A percentile compares a stretch with the other conserved stretches of the same genome.
These are phyloP conservation scores for Aphelinus atriplicis DNA, from an alignment of 1,140 invertebrate genomes.

Conservation along the genomic window DNA sequence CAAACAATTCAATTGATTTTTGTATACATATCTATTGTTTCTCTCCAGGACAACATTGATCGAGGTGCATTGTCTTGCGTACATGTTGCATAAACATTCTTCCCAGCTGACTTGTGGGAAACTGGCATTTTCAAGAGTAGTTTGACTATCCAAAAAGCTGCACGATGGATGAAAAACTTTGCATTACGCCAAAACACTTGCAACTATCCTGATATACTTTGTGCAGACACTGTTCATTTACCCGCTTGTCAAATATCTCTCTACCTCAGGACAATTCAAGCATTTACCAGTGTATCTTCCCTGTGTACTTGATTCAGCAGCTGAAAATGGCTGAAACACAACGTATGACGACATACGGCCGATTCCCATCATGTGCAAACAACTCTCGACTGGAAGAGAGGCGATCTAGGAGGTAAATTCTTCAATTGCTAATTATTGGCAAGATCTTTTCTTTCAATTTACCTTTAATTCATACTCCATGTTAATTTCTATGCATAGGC, in stretches of 20 bases:
- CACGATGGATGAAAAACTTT: conserved; percentile 4
- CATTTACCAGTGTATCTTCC: background rate
- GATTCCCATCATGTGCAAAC: conserved; percentile 78
- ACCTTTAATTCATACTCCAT: background rate
- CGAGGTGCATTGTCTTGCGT: background rate
- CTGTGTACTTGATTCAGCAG: conserved; percentile 1
- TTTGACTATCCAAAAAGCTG: background rate
- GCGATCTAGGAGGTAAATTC: conserved; percentile 69
- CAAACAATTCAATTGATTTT: no score
- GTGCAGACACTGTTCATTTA: background rate
- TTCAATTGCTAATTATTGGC: background rate
- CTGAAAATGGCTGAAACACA: conserved; percentile 65
- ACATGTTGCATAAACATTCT: background rate
- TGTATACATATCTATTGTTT: no score
- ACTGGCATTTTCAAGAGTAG: background rate
- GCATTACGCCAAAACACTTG: background rate
- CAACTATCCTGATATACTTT: conserved; percentile 24
- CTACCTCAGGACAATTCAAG: background rate
- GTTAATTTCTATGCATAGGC: conserved; percentile 44
- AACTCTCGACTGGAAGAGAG: conserved; percentile 77
- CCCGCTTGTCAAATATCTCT: background rate
- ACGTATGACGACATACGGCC: conserved; percentile 71
- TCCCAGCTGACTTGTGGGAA: no score
- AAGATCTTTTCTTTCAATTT: conserved; percentile 3
- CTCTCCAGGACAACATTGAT: conserved; percentile 6